These are phyloP conservation scores for Psittacula derbiana DNA, from an alignment of 2,797 vertebrate species.

Conservation along the genomic window DNA sequence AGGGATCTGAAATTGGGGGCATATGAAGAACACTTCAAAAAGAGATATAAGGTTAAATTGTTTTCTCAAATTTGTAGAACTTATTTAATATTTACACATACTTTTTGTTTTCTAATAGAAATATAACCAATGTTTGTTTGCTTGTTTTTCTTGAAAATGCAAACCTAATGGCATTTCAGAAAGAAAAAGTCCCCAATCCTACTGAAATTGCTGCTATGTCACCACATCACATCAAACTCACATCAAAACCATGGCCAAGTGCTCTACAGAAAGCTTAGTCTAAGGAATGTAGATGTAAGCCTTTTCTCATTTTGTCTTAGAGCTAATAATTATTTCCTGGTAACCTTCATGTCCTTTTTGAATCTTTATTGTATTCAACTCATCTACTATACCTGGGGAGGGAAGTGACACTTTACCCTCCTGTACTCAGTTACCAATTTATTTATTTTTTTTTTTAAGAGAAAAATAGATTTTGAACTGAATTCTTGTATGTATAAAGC, in stretches of 20 bases:
- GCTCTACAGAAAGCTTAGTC: not conserved
- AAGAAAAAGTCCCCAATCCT: not conserved
- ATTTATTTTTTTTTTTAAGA: not conserved
- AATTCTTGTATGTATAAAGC: not conserved
- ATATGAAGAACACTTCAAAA: not conserved
- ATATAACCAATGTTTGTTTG: not conserved
- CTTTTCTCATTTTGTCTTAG: not conserved
- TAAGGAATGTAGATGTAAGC: not conserved
- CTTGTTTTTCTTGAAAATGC: not conserved
- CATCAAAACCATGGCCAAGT: not conserved
- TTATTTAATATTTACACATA: not conserved
- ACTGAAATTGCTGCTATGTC: not conserved
- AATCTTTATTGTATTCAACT: not conserved
- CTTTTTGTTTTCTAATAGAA: not conserved
- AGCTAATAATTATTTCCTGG: not conserved
- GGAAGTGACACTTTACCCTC: not conserved
- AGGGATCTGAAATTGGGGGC: not conserved
- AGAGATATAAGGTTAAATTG: fast-evolving
- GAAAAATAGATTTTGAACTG: not conserved
- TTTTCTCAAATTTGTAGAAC: not conserved
- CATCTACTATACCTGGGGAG: not conserved
- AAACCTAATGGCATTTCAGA: not conserved
- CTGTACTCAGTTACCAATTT: not conserved
- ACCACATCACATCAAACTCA: not conserved
- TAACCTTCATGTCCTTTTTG: not conserved